Conservation (phyloP, 2,113 vertebrate species). For the Psilopsiagon aymara region DNA sequence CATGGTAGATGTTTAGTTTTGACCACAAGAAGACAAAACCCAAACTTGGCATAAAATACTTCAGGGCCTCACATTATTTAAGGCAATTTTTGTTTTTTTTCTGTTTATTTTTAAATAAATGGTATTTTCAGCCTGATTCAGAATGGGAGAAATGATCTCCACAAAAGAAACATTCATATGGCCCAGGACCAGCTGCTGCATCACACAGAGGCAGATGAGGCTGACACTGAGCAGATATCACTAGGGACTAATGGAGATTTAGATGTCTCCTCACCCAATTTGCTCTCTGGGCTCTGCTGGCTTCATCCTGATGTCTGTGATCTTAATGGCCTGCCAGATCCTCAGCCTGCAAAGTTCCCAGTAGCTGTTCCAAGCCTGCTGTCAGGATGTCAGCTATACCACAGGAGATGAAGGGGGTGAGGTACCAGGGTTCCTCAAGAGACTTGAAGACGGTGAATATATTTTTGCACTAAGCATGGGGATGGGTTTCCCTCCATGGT, state of each 20-base stretch:
- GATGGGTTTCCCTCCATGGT: not conserved
- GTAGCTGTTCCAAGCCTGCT: not conserved
- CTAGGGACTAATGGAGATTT: not conserved
- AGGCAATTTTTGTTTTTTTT: not conserved
- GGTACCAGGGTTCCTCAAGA: rapidly evolving
- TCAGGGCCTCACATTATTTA: not conserved
- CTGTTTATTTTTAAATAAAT: not conserved
- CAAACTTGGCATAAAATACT: not conserved
- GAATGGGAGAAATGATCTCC: not conserved
- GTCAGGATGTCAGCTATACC: not conserved
- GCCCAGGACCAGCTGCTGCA: not conserved
- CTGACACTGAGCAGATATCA: not conserved
- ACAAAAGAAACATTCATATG: not conserved
- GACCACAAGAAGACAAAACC: not conserved
- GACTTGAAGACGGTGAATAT: rapidly evolving
- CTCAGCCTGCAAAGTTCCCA: rapidly evolving
- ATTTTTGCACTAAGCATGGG: not conserved
- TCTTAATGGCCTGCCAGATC: not conserved
- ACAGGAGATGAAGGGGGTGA: rapidly evolving
- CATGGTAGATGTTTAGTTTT: not conserved
- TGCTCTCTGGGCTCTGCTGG: not conserved
- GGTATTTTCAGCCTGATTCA: not conserved
- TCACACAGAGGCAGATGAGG: rapidly evolving
- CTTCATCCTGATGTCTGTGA: rapidly evolving
- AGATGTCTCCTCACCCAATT: not conserved